Base-by-base conservation (phyloP, 2,113 vertebrate species). In the Oryzias celebensis region DNA sequence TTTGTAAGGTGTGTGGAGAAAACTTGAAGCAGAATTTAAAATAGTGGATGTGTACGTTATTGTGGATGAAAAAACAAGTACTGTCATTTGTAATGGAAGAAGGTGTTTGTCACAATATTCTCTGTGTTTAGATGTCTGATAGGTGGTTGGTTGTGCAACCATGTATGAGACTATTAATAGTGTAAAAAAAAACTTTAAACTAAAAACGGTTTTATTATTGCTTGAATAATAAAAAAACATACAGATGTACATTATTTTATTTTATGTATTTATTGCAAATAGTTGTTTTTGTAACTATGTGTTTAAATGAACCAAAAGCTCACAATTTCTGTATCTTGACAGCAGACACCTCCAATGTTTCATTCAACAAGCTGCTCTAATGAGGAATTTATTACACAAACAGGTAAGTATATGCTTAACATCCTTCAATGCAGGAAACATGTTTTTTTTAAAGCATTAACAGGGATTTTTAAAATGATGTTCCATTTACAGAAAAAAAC, bases 401-500 rank as follows among this genome's bases (percentile, higher is more conserved):
- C 59, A 81, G 84, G 84, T 88, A 77, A 75, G 36, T 16, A 22
- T 41, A 14, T 51, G 20, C 1, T 12, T 10, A 36, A 45, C 7
- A 53, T 0, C 3, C 5, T 0, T 56, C 0, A 48, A 45, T 51
- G 4, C 8, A 41, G 31, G 15, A 62, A 44, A 7, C 31, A 12
- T 0, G 1, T 36, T 17, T 47, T 18, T 4, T 18, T 4, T 23
- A 43, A 8, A 52, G 2, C 5, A 46, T 5, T 26, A n/a, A 1
- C 3, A 47, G 2, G 5, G 14, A 7, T 17, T 45, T 6, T 24
- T 17, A 46, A 5, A 23, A 23, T 4, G 52, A 12, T 22, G 31
- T 0, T 56, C 48, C 14, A 23, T 55, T 18, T 16, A 44, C 52
- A 64, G 55, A 56, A 50, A 20, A 4, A 1, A 23, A 46, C 10